Conservation (phyloP, 2,113 vertebrate genomes). For the Myotis lucifugus region DNA sequence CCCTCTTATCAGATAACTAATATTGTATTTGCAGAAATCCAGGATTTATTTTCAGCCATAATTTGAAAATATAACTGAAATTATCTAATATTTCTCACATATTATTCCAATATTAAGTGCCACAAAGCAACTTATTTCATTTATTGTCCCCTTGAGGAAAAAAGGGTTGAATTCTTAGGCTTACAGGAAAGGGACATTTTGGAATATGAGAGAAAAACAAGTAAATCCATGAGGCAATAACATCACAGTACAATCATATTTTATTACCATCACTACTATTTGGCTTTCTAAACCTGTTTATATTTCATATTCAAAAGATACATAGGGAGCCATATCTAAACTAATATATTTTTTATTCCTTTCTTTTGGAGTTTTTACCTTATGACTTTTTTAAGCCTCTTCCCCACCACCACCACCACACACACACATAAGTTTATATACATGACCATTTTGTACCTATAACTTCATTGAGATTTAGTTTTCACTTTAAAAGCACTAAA, state of each 20-base stretch:
- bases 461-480: not conserved
- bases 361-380: not conserved
- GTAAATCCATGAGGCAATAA: not conserved
- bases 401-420: too few species aligned
- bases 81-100: not conserved
- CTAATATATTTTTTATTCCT: conserved; percentile 23
- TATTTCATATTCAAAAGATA: conserved; percentile 17
- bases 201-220: not conserved
- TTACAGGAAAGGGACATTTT: not conserved
- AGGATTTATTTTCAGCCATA: conserved; percentile 4
- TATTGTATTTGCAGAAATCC: not conserved
- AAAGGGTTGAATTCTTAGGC: not conserved
- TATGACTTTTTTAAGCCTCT: not conserved
- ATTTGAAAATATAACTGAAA: not conserved
- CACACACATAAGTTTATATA: not conserved
- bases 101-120: not conserved
- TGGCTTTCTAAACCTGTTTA: not conserved
- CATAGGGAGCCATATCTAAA: not conserved
- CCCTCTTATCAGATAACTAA: not conserved
- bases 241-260: not conserved
- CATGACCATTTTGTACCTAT: not conserved
- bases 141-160: not conserved
- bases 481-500: conserved; percentile 3
- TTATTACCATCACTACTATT: not conserved
- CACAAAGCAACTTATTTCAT: not conserved